Evolutionary conservation across 30 jellyfish, hydroid and myxozoan genomes (phyloP).

Genomic region (Turritopsis rubra): DNA sequence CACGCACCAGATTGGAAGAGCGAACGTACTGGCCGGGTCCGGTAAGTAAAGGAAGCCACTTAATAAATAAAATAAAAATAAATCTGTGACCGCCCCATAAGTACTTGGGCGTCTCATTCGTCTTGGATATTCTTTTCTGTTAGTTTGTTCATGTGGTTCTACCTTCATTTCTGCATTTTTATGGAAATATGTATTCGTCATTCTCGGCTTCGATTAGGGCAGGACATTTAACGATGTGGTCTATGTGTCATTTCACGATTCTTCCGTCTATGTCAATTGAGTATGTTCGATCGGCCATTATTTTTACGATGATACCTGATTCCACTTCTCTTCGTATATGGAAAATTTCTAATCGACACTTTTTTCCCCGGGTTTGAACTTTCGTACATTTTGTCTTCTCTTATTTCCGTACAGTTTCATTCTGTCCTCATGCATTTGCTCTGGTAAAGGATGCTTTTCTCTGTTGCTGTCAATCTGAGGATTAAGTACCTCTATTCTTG

Average conservation of each 20-base stretch:
- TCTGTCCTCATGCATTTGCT: background rate
- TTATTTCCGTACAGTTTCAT: background rate
- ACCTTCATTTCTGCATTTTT: background rate
- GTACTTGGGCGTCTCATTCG: background rate
- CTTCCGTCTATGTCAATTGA: background rate
- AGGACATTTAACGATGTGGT: background rate
- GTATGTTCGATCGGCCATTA: background rate
- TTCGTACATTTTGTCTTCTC: background rate
- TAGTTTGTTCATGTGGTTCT: background rate
- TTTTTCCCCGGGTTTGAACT: background rate
- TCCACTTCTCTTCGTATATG: background rate
- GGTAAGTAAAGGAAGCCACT: too few species aligned
- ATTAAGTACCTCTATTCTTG: background rate
- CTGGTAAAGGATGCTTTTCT: background rate
- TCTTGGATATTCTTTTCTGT: background rate
- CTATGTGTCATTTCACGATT: background rate
- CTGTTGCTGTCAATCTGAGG: background rate
- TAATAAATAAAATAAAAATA: too few species aligned
- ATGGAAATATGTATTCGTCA: background rate
- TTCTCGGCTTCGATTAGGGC: background rate
- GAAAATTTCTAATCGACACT: background rate
- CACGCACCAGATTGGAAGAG: too few species aligned
- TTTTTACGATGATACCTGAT: background rate
- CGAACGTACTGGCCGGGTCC: too few species aligned
- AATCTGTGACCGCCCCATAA: too few species aligned